Evolutionary conservation across 2,888 invertebrate species (phyloP), one percentile per base, ranked within the genome.

Genomic region (Acrobeloides nanus): DNA sequence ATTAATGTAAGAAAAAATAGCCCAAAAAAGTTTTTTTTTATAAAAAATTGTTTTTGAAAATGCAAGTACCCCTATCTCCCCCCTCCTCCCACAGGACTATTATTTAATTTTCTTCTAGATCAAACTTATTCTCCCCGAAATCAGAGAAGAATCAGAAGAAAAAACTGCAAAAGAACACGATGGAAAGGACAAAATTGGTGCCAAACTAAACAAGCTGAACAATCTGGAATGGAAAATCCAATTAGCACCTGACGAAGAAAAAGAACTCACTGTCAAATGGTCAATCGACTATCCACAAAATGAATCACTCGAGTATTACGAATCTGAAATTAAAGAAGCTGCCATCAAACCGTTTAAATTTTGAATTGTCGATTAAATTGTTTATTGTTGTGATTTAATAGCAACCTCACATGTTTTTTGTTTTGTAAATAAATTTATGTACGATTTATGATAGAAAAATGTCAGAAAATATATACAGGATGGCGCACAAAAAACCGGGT

Each of bases 161-260:
- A 42, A n/a, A 25, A 39, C 43, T 5, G n/a, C n/a, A 39, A 33
- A 21, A 18, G 42, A 42, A n/a, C 21, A 17, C 23, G n/a, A 18
- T 25, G n/a, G n/a, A n/a, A n/a, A n/a, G n/a, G n/a, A n/a, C n/a
- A 38, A 48, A 51, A 33, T 35, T 18, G 62, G 63, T 18, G 64
- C 61, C 17, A 53, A 57, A 17, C 48, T 68, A 27, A 66, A 62
- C 53, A 55, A 64, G 25, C 61, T 63, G 29, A 59, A 66, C 50
- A 67, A 66, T 45, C 51, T 68, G 32, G 64, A 68, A 46, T 68
- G 68, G 68, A 61, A 58, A 12, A 38, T 59, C n/a, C 44, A 57
- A 15, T 47, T 68, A 49, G 60, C 59, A 25, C 61, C 68, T 0
- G 58, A 59, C 18, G 65, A 68, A 47, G 55, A 61, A 24, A 51